phyloP scores from a whole-genome alignment of 2,888 invertebrate genomes.

The Rhamphomyia laevipes region DNA sequence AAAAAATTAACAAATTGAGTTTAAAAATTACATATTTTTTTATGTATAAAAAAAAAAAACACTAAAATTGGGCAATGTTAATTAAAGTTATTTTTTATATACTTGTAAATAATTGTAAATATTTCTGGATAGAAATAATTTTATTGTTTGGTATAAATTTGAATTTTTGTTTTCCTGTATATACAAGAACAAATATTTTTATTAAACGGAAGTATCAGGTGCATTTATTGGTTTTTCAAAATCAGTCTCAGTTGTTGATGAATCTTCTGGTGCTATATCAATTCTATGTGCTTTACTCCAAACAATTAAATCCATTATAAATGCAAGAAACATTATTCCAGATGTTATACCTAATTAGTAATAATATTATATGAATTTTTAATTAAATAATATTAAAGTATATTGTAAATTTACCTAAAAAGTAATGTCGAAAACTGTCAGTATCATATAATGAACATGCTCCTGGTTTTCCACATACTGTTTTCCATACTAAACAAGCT shows the following conservation, averaged over 20 bases:
- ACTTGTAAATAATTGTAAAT: no score
- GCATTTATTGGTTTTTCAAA: constrained; percentile 28
- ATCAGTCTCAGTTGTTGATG: constrained; percentile 24
- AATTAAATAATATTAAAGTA: not conserved
- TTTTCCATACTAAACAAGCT: constrained; percentile 79
- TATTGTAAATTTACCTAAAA: constrained; percentile 55
- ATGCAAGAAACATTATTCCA: constrained; percentile 73
- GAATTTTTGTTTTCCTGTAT: not conserved
- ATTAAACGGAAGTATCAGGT: constrained; percentile 32
- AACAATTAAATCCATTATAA: constrained; percentile 77
- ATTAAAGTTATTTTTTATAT: no score
- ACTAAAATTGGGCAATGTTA: not conserved
- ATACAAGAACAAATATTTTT: not conserved
- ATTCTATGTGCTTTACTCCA: constrained; percentile 84
- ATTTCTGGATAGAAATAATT: no score
- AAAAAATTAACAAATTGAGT: no score
- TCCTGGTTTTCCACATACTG: constrained; percentile 65
- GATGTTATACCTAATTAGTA: constrained; percentile 65
- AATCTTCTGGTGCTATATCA: constrained; percentile 46
- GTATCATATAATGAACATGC: constrained; percentile 84
- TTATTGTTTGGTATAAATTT: no score
- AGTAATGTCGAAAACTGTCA: constrained; percentile 69
- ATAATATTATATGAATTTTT: not conserved
- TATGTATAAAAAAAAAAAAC: no score
- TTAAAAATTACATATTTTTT: no score